Conservation (phyloP, 2,797 vertebrate species). For the Mus caroli region DNA sequence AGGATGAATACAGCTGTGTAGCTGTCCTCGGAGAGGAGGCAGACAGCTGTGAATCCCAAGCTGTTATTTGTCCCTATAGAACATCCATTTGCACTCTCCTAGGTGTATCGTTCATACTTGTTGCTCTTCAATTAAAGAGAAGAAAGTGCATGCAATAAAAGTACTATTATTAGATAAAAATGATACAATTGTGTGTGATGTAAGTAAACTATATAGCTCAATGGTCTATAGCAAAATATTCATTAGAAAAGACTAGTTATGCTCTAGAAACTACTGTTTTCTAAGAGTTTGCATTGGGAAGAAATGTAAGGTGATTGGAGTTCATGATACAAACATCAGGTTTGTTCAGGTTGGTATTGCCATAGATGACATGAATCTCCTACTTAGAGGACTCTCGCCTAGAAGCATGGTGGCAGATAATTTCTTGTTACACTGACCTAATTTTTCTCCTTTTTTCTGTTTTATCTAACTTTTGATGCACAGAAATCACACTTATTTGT, state of each 20-base stretch:
- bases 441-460: neutral
- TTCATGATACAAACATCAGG: neutral
- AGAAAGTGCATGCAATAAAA: neutral
- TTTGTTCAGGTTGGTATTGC: neutral
- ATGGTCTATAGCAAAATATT: neutral
- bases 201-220: conserved; percentile 12
- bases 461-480: neutral
- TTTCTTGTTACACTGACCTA: neutral
- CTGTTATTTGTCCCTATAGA: neutral
- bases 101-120: neutral
- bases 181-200: neutral
- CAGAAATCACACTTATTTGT: neutral
- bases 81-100: neutral
- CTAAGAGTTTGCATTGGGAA: neutral
- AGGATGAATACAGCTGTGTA: neutral
- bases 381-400: neutral
- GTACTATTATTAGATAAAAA: neutral
- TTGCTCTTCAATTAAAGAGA: conserved; percentile 33
- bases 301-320: neutral
- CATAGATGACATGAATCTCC: neutral
- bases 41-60: neutral
- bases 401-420: neutral
- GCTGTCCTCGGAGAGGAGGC: conserved; percentile 8
- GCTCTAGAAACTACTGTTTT: neutral
- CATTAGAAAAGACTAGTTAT: neutral